Conservation (phyloP, 2,888 invertebrate species). For the Norana najaformis region DNA sequence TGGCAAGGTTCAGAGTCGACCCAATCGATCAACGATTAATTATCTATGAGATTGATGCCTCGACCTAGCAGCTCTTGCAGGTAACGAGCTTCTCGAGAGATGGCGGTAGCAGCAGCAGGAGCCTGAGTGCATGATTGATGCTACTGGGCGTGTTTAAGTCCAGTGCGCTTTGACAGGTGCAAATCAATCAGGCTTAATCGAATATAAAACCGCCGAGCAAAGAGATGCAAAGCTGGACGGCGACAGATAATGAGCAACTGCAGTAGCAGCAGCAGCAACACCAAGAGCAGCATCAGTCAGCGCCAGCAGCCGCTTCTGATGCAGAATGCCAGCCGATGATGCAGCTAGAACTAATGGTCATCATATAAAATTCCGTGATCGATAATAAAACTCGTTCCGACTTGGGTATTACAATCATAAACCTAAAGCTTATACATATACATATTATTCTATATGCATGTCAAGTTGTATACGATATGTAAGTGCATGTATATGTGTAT, state of each 20-base stretch:
- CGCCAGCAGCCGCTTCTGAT: not conserved
- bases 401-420: not conserved
- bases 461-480: not conserved
- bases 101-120: not conserved
- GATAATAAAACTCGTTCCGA: constrained; percentile 9
- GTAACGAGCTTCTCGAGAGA: constrained; percentile 4
- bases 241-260: constrained; percentile 5
- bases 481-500: not conserved
- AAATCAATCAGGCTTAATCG: constrained; percentile 5
- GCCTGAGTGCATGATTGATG: not conserved
- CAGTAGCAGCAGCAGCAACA: not conserved
- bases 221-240: not conserved
- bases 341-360: not conserved
- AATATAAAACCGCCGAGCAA: not conserved
- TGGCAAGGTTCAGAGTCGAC: not conserved
- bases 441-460: not conserved
- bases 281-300: not conserved
- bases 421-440: not conserved
- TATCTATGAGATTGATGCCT: constrained; percentile 5
- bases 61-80: not conserved
- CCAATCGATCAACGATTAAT: constrained; percentile 5
- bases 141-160: not conserved
- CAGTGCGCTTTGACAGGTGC: not conserved
- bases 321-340: not conserved
- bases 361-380: not conserved